A percentile compares a stretch with the other conserved stretches of the same genome.
These are phyloP conservation scores for Notiomystis cincta DNA, from an alignment of 2,113 vertebrate species.

Conservation along the genomic window DNA sequence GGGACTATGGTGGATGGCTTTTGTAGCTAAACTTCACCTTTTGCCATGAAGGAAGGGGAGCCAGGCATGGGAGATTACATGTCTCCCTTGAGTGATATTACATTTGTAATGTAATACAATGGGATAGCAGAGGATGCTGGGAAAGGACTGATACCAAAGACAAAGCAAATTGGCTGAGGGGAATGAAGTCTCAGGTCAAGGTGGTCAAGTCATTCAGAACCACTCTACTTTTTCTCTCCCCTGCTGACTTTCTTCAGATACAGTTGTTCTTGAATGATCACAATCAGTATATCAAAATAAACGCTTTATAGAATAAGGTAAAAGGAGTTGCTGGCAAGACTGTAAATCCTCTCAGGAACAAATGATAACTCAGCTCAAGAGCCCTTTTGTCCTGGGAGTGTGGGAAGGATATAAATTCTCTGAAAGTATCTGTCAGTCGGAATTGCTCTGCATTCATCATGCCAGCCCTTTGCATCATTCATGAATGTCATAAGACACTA, in stretches of 20 bases:
- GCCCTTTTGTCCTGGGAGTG: constrained; percentile 64
- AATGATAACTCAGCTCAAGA: constrained; percentile 73
- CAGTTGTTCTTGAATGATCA: constrained; percentile 68
- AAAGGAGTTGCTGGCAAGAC: constrained; percentile 66
- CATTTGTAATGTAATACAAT: not conserved
- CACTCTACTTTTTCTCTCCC: not conserved
- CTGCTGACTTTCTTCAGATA: constrained; percentile 58
- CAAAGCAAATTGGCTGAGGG: not conserved
- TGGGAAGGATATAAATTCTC: constrained; percentile 69
- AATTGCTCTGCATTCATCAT: constrained; percentile 74
- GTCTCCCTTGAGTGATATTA: not conserved
- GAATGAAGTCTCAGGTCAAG: not conserved
- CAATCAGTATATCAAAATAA: constrained; percentile 75
- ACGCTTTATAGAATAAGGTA: constrained; percentile 62
- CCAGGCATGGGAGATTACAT: not conserved
- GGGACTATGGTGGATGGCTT: not conserved
- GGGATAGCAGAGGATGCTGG: not conserved
- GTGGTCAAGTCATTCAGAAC: constrained; percentile 3
- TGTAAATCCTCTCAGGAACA: constrained; percentile 74
- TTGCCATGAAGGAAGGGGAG: not conserved
- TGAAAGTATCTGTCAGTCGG: constrained; percentile 64
- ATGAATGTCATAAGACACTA: constrained; percentile 73
- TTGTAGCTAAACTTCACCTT: not conserved
- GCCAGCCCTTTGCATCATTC: constrained; percentile 73
- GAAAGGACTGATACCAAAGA: not conserved